Evolutionary conservation across 2,888 invertebrate species (phyloP), one percentile per base, ranked within the genome.

Genomic region (Cremastinae sp.): DNA sequence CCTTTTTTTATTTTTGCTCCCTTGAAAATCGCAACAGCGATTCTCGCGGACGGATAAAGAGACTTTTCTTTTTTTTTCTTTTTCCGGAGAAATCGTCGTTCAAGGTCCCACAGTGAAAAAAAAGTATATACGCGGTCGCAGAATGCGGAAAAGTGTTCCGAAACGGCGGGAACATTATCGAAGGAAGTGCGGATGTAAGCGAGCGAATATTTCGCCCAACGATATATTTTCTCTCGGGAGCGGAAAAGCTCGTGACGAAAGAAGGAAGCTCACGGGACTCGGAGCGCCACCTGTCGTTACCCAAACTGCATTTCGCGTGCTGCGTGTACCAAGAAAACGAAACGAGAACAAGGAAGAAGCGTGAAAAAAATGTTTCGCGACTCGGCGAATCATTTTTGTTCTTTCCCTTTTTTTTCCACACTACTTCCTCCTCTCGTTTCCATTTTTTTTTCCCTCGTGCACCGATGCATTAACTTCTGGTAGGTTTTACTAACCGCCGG

Each of bases 121-220:
- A 28, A 9, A 43, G 20, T 71, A 10, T 54, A 14, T 8, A 20
- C 14, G 16, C 7, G 10, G 20, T n/a, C 22, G 16, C 12, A 47
- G 65, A 59, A 64, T 38, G 71, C 66, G 58, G 10, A 34, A 16
- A 34, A 65, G 53, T 59, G 65, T 47, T 59, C 41, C 47, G 38
- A n/a, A n/a, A n/a, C 54, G 73, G 65, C 47, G 58, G 16, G 45
- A 64, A 64, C 59, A 76, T 76, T 76, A 69, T 64, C 69, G 73
- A 41, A 12, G 14, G 34, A 28, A 28, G 38, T n/a, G 7, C 22
- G 20, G 49, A 47, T 20, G 68, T 49, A 68, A 68, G 49, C 58
- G 68, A 68, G 36, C 53, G 28, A 28, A 28, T 28, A 12, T n/a
- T 9, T 10, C 1, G 0, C 47, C 16, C n/a, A n/a, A n/a, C n/a